phyloP scores from a whole-genome alignment of 2,888 invertebrate species.

The Ischnura elegans region DNA sequence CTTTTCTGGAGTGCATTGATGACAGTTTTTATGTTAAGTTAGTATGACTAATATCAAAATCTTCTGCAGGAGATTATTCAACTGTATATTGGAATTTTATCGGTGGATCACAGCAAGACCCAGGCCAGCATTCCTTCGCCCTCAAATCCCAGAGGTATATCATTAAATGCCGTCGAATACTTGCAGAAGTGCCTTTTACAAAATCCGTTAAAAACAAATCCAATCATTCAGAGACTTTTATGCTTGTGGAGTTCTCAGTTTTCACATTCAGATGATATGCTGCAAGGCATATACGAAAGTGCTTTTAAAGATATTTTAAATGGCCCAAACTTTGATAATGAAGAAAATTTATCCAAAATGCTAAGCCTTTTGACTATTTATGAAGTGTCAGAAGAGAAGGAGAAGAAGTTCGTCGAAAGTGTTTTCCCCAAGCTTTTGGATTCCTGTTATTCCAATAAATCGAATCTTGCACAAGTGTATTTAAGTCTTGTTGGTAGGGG shows the following conservation, averaged over 20 bases:
- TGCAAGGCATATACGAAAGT: slow-evolving; percentile 75
- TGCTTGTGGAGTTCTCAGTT: slow-evolving; percentile 73
- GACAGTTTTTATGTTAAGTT: no score
- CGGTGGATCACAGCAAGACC: not conserved
- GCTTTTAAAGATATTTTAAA: slow-evolving; percentile 69
- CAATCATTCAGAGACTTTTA: slow-evolving; percentile 74
- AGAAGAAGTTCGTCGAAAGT: slow-evolving; percentile 73
- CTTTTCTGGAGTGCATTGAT: no score
- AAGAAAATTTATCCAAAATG: slow-evolving; percentile 69
- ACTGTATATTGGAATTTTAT: slow-evolving; percentile 44
- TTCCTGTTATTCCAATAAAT: slow-evolving; percentile 72
- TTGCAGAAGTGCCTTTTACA: slow-evolving; percentile 45
- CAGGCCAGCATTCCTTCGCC: not conserved
- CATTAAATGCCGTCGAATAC: not conserved
- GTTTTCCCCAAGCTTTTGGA: slow-evolving; percentile 74
- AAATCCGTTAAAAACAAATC: slow-evolving; percentile 76
- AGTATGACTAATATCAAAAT: not conserved
- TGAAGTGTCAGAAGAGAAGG: slow-evolving; percentile 73
- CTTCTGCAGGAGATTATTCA: slow-evolving; percentile 37
- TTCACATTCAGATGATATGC: slow-evolving; percentile 71
- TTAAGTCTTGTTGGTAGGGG: slow-evolving; percentile 65
- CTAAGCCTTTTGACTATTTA: slow-evolving; percentile 75
- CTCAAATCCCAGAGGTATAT: not conserved
- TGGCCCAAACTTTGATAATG: slow-evolving; percentile 66
- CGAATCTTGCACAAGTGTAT: slow-evolving; percentile 74